Evolutionary conservation across 2,797 vertebrate species (phyloP).

Genomic region (Anniella stebbinsi): DNA sequence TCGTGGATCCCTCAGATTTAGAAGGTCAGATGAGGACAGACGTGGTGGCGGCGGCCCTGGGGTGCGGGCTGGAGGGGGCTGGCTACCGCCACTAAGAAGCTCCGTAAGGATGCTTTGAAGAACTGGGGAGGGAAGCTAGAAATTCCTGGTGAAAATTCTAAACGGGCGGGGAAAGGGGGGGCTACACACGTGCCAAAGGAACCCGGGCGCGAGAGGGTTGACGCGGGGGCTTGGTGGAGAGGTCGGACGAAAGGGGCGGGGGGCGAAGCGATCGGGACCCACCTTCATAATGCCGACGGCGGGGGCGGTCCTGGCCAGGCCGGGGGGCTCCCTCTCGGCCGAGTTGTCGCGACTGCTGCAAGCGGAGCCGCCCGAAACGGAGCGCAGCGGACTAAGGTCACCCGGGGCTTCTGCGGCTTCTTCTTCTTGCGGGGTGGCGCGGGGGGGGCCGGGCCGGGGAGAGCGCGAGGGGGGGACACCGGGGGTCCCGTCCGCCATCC

Average conservation of each 20-base stretch:
- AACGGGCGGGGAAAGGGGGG: background rate
- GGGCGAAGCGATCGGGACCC: constrained; percentile 36
- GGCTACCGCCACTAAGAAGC: background rate
- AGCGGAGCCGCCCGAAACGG: constrained; percentile 63
- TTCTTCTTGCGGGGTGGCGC: background rate
- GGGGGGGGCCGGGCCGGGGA: constrained; percentile 44
- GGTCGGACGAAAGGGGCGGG: background rate
- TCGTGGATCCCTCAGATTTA: constrained; percentile 1
- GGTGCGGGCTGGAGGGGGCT: background rate
- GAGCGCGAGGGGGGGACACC: constrained; percentile 36
- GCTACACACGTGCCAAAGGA: background rate
- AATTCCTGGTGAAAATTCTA: constrained; percentile 1
- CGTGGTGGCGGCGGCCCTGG: background rate
- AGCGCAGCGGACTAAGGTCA: constrained; percentile 15
- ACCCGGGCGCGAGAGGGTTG: too few relatives aligned
- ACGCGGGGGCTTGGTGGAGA: background rate
- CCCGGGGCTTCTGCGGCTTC: background rate
- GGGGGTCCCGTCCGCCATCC: constrained; percentile 66
- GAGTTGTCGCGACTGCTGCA: constrained; percentile 75
- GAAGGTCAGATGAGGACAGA: constrained; percentile 44
- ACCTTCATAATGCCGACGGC: constrained; percentile 77
- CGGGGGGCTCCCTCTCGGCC: constrained; percentile 65
- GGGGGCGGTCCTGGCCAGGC: constrained; percentile 48
- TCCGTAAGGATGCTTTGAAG: background rate
- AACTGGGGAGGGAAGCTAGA: background rate